Percentiles rank a stretch among this genome's conserved stretches.
phyloP scores from a whole-genome alignment of 2,797 vertebrate genomes.

The Brachyalestes nurse region DNA sequence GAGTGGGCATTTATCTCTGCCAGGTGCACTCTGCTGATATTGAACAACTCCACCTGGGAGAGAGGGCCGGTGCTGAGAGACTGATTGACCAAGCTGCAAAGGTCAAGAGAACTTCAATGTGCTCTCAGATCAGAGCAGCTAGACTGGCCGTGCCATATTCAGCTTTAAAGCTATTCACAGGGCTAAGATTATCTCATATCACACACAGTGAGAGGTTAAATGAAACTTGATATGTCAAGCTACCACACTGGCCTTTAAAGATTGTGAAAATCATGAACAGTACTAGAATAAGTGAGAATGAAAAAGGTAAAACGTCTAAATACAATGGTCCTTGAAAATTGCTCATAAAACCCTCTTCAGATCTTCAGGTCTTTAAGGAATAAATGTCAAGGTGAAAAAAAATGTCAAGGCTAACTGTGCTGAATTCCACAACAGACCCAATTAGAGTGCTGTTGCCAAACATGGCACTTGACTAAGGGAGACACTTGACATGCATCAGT shows the following conservation, averaged over 20 bases:
- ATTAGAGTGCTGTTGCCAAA: too few species aligned
- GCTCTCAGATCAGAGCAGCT: conserved; percentile 50
- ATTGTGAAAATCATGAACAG: not conserved
- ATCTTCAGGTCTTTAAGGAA: too few species aligned
- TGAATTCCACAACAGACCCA: too few species aligned
- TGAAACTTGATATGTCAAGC: conserved; percentile 15
- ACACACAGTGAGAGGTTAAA: not conserved
- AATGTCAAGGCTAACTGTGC: too few species aligned
- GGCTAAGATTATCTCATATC: conserved; percentile 13
- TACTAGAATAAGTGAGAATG: too few species aligned
- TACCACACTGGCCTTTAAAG: not conserved
- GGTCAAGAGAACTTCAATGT: conserved; percentile 62
- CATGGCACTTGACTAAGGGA: too few species aligned
- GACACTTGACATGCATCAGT: too few species aligned
- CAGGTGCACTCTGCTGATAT: conserved; percentile 31
- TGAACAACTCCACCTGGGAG: conserved; percentile 31
- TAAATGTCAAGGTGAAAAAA: too few species aligned
- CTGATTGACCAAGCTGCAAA: conserved; percentile 54
- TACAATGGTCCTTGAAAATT: too few species aligned
- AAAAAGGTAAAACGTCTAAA: too few species aligned
- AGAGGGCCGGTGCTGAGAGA: conserved; percentile 34
- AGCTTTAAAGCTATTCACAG: conserved; percentile 30
- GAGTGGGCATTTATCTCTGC: conserved; percentile 18
- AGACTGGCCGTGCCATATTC: conserved; percentile 10
- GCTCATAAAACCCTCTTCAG: too few species aligned